Percentiles rank a stretch among this genome's conserved stretches.
Evolutionary conservation across 2,888 invertebrate species (phyloP).

Genomic region (Caradrina kadenii): DNA sequence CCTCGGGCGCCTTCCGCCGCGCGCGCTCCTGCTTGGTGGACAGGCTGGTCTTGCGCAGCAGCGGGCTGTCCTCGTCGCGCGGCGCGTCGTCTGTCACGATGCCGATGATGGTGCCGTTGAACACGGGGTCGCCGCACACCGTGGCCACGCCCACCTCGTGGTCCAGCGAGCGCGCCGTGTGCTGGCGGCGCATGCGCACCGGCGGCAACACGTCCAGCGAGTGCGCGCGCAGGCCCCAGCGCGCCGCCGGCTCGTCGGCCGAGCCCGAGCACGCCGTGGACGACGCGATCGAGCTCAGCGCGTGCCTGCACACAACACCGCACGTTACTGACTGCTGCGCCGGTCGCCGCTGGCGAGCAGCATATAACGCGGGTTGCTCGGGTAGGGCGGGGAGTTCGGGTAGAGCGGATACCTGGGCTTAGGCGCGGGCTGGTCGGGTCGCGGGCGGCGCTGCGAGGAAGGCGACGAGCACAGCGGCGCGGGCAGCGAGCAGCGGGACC

Average conservation of each 20-base stretch:
- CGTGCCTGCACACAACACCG: slow-evolving; percentile 79
- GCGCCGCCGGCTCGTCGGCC: slow-evolving; percentile 60
- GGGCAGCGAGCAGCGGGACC: slow-evolving; percentile 79
- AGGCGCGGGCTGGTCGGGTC: slow-evolving; percentile 57
- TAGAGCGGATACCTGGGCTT: slow-evolving; percentile 68
- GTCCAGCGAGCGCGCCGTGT: slow-evolving; percentile 82
- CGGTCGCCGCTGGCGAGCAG: slow-evolving; percentile 3
- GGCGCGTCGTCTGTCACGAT: slow-evolving; percentile 79
- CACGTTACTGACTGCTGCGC: slow-evolving; percentile 36
- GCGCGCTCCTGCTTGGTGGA: slow-evolving; percentile 81
- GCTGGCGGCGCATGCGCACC: slow-evolving; percentile 73
- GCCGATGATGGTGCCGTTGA: slow-evolving; percentile 85
- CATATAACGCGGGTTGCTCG: not conserved
- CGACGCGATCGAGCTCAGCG: slow-evolving; percentile 92
- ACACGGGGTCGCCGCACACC: slow-evolving; percentile 81
- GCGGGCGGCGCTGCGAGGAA: slow-evolving; percentile 61
- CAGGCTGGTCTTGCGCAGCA: slow-evolving; percentile 85
- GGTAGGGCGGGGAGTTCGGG: slow-evolving; percentile 23
- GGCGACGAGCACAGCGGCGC: slow-evolving; percentile 65
- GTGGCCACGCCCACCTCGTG: slow-evolving; percentile 78
- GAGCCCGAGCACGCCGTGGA: slow-evolving; percentile 89
- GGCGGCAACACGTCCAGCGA: slow-evolving; percentile 75
- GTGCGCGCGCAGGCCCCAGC: slow-evolving; percentile 75
- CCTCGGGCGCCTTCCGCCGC: slow-evolving; percentile 82
- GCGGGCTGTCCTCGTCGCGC: slow-evolving; percentile 84